Base-by-base conservation (phyloP, 2,888 invertebrate genomes). In the Hybos culiciformis region DNA sequence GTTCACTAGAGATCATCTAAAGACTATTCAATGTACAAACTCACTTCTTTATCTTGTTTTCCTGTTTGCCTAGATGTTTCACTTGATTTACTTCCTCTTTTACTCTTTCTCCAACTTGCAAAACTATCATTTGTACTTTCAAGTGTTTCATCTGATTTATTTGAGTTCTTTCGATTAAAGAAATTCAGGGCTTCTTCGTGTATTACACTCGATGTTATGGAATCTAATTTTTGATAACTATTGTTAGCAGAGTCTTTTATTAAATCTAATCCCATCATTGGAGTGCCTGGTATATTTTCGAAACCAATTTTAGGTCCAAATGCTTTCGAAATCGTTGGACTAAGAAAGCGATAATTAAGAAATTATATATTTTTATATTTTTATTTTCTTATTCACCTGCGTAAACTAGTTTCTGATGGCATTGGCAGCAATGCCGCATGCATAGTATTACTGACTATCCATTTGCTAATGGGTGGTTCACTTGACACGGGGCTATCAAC, bases 271-370 rank as follows among this genome's bases (percentile, higher is more conserved):
- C 53, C 55, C 0, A 59, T 56, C 62, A 67, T 66, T 21, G 66
- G 65, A 4, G 66, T 67, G 3, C 66, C 66, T 0, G 66, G 66
- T 11, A 66, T 60, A 41, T 63, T 60, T 52, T 69, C 70, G 18
- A 53, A 54, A 40, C 58, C 60, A 12, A 72, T 55, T 51, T 68
- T 69, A 0, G 73, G 72, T 0, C 73, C 73, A 53, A 73, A 73
- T 0, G 71, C 71, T 45, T 68, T 69, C 42, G 59, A 60, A n/a
- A 51, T 49, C 1, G 62, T 59, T 19, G 67, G 58, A 52, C 65
- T 58, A 46, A 39, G 33, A 43, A 44, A 38, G 19, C n/a, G 8
- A 4, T 29, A 29, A n/a, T 2, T 29, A 29, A 12, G 3, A 12
- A 7, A 26, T 12, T 12, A 26, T 26, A 26, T 26, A 12, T 5